Evolutionary conservation across 92 coral and sea anemone genomes (phyloP).

Genomic region (Heliopora coerulea): DNA sequence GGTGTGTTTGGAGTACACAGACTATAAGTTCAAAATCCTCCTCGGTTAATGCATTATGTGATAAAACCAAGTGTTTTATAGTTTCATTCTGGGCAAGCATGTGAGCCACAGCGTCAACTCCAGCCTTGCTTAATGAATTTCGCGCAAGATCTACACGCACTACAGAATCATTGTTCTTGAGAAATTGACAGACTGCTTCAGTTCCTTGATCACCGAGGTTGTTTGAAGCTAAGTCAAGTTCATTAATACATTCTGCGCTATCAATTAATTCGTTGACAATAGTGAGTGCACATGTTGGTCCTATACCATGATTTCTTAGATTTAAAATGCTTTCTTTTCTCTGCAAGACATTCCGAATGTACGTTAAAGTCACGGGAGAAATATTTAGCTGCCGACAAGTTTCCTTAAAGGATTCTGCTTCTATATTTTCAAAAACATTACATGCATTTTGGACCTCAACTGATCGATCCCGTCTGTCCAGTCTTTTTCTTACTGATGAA

Average conservation of each 20-base stretch:
- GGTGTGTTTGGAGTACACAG: conserved; percentile 3
- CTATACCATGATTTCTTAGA: conserved; percentile 91
- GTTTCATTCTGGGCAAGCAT: conserved; percentile 67
- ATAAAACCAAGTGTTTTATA: conserved; percentile 11
- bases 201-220: conserved; percentile 16
- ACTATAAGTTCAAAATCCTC: conserved; percentile 10
- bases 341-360: conserved; percentile 68
- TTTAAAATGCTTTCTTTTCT: conserved; percentile 66
- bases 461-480: conserved; percentile 85
- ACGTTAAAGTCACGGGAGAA: conserved; percentile 78
- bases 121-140: not conserved
- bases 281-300: conserved; percentile 59
- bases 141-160: not conserved
- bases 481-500: conserved; percentile 54
- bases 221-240: conserved; percentile 25
- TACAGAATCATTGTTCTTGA: conserved; percentile 10
- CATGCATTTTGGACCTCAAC: conserved; percentile 88
- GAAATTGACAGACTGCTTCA: conserved; percentile 7
- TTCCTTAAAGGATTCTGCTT: conserved; percentile 56
- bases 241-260: not conserved
- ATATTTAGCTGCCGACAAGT: conserved; percentile 68
- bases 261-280: not conserved
- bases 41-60: conserved; percentile 11
- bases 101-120: conserved; percentile 60
- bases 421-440: conserved; percentile 60